A percentile compares a stretch with the other conserved stretches of the same genome.
These are phyloP conservation scores for Pristionchus maxplancki DNA, from an alignment of 2,888 invertebrate species.

Conservation along the genomic window DNA sequence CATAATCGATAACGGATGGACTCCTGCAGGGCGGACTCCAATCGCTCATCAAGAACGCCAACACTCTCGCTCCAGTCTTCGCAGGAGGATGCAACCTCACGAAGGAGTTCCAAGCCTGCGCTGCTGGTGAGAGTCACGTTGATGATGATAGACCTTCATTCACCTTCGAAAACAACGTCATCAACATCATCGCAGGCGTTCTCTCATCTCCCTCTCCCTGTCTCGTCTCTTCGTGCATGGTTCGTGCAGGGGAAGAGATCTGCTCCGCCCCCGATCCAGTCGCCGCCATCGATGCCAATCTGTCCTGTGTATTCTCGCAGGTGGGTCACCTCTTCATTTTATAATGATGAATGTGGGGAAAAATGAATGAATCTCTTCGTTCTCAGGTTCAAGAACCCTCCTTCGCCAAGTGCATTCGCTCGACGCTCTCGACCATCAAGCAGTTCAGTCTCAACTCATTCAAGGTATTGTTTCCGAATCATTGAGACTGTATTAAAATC, in stretches of 20 bases:
- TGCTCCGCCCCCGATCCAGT: constrained; percentile 72
- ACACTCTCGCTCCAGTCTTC: constrained; percentile 73
- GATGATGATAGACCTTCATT: not conserved
- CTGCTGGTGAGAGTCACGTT: constrained; percentile 15
- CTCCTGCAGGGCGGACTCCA: constrained; percentile 68
- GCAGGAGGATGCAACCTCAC: constrained; percentile 74
- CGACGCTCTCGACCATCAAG: constrained; percentile 73
- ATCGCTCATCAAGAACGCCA: constrained; percentile 73
- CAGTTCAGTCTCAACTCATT: constrained; percentile 71
- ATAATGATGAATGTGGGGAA: not conserved
- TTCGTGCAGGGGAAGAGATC: constrained; percentile 68
- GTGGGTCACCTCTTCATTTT: not conserved
- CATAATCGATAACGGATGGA: not conserved
- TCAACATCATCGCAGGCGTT: constrained; percentile 14
- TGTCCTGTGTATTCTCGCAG: constrained; percentile 72
- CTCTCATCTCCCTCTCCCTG: constrained; percentile 55
- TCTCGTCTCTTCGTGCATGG: constrained; percentile 73
- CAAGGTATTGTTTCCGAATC: constrained; percentile 51
- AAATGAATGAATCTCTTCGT: not conserved
- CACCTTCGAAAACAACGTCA: not conserved
- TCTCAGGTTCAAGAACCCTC: constrained; percentile 71
- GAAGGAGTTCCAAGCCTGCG: constrained; percentile 58
- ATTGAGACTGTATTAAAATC: not conserved
- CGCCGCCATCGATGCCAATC: constrained; percentile 73
- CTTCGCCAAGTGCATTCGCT: constrained; percentile 73